Evolutionary conservation across 2,888 invertebrate species (phyloP), one percentile per base, ranked within the genome.

Genomic region (Pseudoips prasinana): DNA sequence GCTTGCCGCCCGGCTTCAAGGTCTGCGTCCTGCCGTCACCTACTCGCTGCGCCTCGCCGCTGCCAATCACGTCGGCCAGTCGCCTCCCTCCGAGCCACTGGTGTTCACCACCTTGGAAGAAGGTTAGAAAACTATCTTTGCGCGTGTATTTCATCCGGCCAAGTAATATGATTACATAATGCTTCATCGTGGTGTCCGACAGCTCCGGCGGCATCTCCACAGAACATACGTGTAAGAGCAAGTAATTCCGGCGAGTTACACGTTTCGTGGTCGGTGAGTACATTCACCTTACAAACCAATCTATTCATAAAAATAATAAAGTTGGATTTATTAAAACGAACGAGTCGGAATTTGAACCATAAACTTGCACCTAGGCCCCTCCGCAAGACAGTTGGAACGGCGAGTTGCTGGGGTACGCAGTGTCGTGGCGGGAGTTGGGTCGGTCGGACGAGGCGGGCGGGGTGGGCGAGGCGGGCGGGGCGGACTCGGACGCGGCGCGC

Each of bases 71-170:
- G 92, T 94, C 8, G 94, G 95, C 7, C 87, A 89, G 27, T 93
- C 95, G 34, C 85, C 91, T n/a, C 91, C 92, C n/a, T 94, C 94
- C 7, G 91, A 92, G 22, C 87, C 91, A 0, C 82, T 92, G 2
- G 85, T 92, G 7, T 92, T 93, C 20, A 91, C 92, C 45, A 94
- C 94, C 0, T 89, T 93, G 39, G 94, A 95, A 69, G 95, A 95
- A 90, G 93, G 93, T 93, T 64, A 33, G 9, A n/a, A 5, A 7
- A 20, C 7, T 7, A 7, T 20, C 18, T 6, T 6, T 18, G 4
- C 3, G 3, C 18, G 18, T 18, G 4, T 7, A 20, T 20, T 20
- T 20, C 14, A 5, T 20, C 23, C 23, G 2, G 8, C 9, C 22
- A n/a, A 22, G 7, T 22, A 7, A 22, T 22, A 23, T 8, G 6